Evolutionary conservation across 2,113 vertebrate genomes (phyloP), one percentile per base, ranked within the genome.

Genomic region (Osmerus mordax): DNA sequence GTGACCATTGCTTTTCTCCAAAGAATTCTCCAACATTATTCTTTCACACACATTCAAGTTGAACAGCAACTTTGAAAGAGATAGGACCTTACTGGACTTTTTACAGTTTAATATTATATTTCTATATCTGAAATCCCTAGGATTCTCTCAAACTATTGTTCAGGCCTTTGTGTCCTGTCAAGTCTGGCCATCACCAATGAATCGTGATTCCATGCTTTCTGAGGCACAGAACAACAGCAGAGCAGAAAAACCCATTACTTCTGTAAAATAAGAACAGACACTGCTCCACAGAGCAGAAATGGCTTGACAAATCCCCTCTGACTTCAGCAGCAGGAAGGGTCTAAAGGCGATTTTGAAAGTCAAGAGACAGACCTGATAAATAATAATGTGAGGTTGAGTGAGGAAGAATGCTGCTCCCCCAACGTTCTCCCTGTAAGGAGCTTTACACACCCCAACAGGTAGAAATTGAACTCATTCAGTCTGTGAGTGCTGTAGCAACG

Each of bases 171-270:
- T 64, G 62, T 36, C 32, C 61, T 64, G 28, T 73, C n/a, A 54
- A 60, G 14, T 59, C 23, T 32, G 23, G 29, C 19, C n/a, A 16
- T 13, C 60, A 13, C 60, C 13, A 21, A 19, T 47, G 41, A 25
- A 28, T 23, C 25, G 11, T 3, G 23, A 21, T 54, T 59, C 54
- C 64, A 28, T 66, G 32, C 64, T 21, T 67, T 21, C 53, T 13
- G 13, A 32, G 23, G 64, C 63, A 73, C 36, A 67, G 52, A 25
- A 54, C 25, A 68, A 69, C 58, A 55, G 53, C 61, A 14, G 3
- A 47, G 74, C 69, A 60, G 19, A 67, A 75, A 75, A 79, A 72
- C 52, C 71, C 41, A 72, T 68, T 72, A 69, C 66, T 67, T 73
- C 41, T 63, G 64, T 69, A 72, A 64, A 74, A 67, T 70, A 75